Conservation (phyloP, 2,113 vertebrate species). For the Phylloscopus trochilus region DNA sequence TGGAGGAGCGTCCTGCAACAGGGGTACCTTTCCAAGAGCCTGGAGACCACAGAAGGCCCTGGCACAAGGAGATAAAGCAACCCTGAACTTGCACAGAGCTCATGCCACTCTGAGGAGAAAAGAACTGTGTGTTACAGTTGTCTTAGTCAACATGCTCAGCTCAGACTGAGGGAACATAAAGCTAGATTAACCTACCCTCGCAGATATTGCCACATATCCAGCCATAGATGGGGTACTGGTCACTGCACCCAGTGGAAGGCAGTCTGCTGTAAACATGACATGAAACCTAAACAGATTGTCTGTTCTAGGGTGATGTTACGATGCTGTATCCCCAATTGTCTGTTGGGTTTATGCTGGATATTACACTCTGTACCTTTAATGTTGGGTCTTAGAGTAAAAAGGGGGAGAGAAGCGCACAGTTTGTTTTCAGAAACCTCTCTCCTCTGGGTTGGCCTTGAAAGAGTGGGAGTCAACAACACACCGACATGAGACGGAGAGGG, state of each 20-base stretch:
- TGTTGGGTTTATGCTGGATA: too few species aligned
- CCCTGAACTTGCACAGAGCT: neutral
- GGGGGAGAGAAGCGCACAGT: too few species aligned
- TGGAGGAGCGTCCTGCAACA: neutral
- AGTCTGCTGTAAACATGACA: neutral
- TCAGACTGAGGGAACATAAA: neutral
- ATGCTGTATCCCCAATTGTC: too few species aligned
- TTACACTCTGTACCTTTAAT: too few species aligned
- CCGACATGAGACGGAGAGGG: too few species aligned
- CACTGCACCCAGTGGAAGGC: neutral
- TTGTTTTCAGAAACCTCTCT: too few species aligned
- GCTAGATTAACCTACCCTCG: neutral
- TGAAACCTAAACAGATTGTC: neutral
- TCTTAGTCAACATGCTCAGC: neutral
- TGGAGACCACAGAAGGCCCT: neutral
- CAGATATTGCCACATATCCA: rapidly evolving
- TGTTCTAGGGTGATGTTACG: too few species aligned
- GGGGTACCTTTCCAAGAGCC: neutral
- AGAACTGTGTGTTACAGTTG: neutral
- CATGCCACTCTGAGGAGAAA: neutral
- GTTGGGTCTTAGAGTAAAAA: too few species aligned
- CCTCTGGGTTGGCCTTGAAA: too few species aligned
- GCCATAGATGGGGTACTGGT: neutral
- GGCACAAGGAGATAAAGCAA: neutral
- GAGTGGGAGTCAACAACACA: too few species aligned